Percentiles rank a stretch among this genome's conserved stretches.
Conservation (phyloP, 35 echinoderm and acorn worm species). For the Diadema setosum region DNA sequence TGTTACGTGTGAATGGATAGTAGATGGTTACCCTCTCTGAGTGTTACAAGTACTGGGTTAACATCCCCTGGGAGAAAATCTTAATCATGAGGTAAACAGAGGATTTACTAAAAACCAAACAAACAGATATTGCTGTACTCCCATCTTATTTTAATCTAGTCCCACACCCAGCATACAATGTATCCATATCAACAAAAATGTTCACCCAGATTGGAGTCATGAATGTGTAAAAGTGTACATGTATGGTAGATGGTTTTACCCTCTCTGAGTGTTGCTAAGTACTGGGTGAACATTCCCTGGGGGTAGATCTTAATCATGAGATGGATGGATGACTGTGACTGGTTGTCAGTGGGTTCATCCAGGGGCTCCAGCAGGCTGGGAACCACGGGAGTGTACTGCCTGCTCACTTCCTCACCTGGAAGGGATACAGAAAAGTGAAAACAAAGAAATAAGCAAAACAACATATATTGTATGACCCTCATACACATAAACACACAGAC, state of each 20-base stretch:
- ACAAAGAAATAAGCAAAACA: no score
- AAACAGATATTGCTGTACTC: not conserved
- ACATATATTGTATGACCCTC: no score
- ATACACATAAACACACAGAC: no score
- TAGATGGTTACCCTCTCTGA: constrained; percentile 57
- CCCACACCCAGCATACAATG: not conserved
- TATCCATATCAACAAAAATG: not conserved
- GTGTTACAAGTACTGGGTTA: constrained; percentile 58
- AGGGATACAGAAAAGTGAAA: no score
- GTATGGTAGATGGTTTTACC: no score
- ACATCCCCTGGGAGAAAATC: no score
- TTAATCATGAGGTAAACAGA: no score
- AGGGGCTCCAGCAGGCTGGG: constrained; percentile 18
- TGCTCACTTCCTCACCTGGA: constrained; percentile 49
- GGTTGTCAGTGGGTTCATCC: not conserved
- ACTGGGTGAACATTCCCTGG: constrained; percentile 60
- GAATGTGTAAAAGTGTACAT: not conserved
- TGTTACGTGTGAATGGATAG: not conserved
- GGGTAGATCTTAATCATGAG: constrained; percentile 93
- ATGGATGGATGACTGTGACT: not conserved
- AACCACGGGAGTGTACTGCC: constrained; percentile 70
- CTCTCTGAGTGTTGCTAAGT: constrained; percentile 40
- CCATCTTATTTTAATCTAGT: not conserved
- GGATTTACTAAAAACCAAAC: not conserved
- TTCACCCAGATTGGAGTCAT: no score